phyloP scores from a whole-genome alignment of 2,797 vertebrate genomes.

The Enteromius afrohamiltoni region DNA sequence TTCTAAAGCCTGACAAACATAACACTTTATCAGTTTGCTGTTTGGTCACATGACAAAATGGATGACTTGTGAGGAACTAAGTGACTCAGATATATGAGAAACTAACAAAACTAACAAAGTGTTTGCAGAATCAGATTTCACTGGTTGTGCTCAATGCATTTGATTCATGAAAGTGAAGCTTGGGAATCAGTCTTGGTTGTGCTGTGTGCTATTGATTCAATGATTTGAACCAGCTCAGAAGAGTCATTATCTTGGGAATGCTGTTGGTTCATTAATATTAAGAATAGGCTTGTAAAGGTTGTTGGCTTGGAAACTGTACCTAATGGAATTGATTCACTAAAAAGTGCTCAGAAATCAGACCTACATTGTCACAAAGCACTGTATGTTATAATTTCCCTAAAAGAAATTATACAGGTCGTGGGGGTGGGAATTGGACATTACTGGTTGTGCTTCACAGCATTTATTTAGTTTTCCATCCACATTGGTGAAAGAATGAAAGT shows the following conservation, averaged over 20 bases:
- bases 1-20: not conserved
- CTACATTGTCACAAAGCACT: not conserved
- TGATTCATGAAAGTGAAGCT: conserved; percentile 7
- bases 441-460: not conserved
- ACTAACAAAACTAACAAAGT: not conserved
- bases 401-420: not conserved
- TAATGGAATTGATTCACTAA: not conserved
- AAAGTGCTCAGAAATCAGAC: not conserved
- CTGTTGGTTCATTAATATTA: not conserved
- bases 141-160: not conserved
- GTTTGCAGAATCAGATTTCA: not conserved
- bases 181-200: not conserved
- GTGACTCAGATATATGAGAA: not conserved
- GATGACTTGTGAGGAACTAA: not conserved
- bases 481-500: not conserved
- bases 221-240: not conserved
- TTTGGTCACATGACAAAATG: not conserved
- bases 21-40: not conserved
- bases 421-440: not conserved
- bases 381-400: not conserved
- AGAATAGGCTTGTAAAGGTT: not conserved
- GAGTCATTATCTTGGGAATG: not conserved
- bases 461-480: not conserved
- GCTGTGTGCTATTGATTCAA: not conserved
- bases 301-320: not conserved